phyloP scores from a whole-genome alignment of 2,888 invertebrate genomes.

The Aphrophora alni region DNA sequence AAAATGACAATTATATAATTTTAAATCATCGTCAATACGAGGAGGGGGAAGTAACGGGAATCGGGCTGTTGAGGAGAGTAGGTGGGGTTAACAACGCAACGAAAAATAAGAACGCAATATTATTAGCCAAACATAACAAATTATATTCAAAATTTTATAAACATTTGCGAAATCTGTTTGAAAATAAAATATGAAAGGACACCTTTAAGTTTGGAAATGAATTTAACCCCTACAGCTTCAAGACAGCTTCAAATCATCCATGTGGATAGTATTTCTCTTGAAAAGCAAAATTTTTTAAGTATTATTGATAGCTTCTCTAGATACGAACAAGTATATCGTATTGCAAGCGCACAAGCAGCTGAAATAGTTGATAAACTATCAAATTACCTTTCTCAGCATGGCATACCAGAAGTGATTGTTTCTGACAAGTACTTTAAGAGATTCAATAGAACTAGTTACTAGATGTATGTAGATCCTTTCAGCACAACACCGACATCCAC shows the following conservation, averaged over 20 bases:
- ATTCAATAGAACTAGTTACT: too few relatives aligned
- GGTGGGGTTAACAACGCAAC: too few relatives aligned
- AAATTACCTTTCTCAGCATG: neutral
- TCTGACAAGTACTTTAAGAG: too few relatives aligned
- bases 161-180: neutral
- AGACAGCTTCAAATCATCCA: neutral
- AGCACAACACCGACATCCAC: too few relatives aligned
- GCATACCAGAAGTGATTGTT: neutral
- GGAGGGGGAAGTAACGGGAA: too few relatives aligned
- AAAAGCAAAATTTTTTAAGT: neutral
- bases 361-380: neutral
- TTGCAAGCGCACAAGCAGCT: neutral
- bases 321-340: neutral
- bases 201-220: neutral
- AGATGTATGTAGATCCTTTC: too few relatives aligned
- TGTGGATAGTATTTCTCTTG: neutral
- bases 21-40: too few relatives aligned
- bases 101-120: neutral
- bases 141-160: neutral
- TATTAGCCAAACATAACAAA: neutral
- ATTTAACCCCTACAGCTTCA: neutral
- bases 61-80: too few relatives aligned
- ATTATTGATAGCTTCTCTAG: neutral
- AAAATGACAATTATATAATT: too few relatives aligned
- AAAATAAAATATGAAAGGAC: neutral